Conservation (phyloP, 2,113 vertebrate genomes). For the Neodontobutis hainanensis region DNA sequence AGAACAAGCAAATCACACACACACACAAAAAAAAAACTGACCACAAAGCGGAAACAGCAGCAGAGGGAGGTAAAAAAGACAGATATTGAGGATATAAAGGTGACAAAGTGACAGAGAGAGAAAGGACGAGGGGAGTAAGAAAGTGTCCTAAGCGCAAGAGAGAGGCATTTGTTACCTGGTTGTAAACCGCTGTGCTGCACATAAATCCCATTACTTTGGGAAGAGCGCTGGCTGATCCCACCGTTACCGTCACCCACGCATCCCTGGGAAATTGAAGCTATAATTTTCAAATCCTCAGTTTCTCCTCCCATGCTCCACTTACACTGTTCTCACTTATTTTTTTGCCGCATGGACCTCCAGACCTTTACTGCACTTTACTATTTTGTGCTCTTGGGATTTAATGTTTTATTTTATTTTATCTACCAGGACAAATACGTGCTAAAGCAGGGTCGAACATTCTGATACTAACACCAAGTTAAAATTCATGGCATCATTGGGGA, state of each 20-base stretch:
- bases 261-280: constrained; percentile 78
- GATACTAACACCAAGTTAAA: neutral
- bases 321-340: constrained; percentile 16
- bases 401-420: constrained; percentile 20
- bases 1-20: constrained; percentile 5
- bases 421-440: constrained; percentile 33
- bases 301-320: constrained; percentile 33
- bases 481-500: no score
- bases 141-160: constrained; percentile 30
- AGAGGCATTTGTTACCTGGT: constrained; percentile 68
- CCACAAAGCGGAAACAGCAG: constrained; percentile 5
- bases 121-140: constrained; percentile 17
- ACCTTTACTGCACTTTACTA: constrained; percentile 17
- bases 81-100: constrained; percentile 38
- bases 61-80: constrained; percentile 10
- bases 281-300: constrained; percentile 71
- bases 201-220: constrained; percentile 76
- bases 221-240: constrained; percentile 68
- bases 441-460: neutral
- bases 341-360: neutral
- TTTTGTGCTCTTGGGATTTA: constrained; percentile 21
- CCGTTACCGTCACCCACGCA: constrained; percentile 57
- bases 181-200: constrained; percentile 71
- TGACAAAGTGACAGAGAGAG: constrained; percentile 44
- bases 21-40: constrained; percentile 2